These are phyloP conservation scores for Chlorops oryzae DNA, from an alignment of 1,140 invertebrate genomes.

Conservation along the genomic window DNA sequence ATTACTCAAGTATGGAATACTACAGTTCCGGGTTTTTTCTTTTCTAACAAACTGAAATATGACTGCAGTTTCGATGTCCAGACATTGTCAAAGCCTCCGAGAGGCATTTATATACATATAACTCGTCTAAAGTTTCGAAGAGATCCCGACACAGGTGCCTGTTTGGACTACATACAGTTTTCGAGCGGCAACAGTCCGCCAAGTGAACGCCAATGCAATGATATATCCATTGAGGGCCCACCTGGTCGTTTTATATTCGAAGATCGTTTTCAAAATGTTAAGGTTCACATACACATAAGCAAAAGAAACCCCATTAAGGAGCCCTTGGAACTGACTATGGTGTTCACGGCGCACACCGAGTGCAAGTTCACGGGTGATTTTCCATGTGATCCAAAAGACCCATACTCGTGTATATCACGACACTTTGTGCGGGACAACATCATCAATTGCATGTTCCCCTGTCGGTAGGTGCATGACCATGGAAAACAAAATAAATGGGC, in stretches of 20 bases:
- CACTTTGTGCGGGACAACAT: conserved; percentile 42
- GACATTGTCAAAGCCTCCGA: conserved; percentile 30
- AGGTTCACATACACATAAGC: conserved; percentile 36
- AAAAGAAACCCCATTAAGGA: conserved; percentile 28
- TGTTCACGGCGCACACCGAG: conserved; percentile 36
- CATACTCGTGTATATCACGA: conserved; percentile 38
- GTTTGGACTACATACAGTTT: conserved; percentile 43
- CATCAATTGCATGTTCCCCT: conserved; percentile 41
- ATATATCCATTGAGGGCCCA: conserved; percentile 34
- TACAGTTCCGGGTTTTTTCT: conserved; percentile 32
- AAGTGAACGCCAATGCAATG: conserved; percentile 33
- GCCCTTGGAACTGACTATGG: conserved; percentile 39
- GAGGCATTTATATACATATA: conserved; percentile 40
- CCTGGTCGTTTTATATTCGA: conserved; percentile 33
- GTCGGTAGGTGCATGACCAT: no score
- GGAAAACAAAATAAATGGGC: no score
- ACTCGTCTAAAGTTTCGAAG: conserved; percentile 36
- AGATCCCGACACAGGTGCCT: conserved; percentile 31
- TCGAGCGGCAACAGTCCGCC: conserved; percentile 34
- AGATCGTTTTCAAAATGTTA: conserved; percentile 34
- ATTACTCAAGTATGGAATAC: conserved; percentile 39
- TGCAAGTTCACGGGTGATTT: conserved; percentile 36
- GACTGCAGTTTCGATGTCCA: conserved; percentile 37
- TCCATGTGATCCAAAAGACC: conserved; percentile 35
- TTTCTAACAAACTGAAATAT: conserved; percentile 38